These are phyloP conservation scores for Cheumatopsyche charites DNA, from an alignment of 1,140 invertebrate species.

Conservation along the genomic window DNA sequence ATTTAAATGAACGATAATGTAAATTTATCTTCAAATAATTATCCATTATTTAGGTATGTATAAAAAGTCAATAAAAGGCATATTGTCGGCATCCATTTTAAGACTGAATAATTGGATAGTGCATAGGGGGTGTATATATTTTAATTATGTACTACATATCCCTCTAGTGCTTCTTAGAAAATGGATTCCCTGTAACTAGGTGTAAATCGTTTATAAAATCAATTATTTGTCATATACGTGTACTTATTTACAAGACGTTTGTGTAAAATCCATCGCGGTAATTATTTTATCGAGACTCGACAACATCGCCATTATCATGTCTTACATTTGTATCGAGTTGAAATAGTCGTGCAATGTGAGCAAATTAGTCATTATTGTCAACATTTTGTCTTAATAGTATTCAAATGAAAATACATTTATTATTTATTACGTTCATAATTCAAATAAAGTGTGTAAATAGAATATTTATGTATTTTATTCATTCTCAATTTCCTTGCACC, in stretches of 20 bases:
- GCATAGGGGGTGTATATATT: slow-evolving; percentile 39
- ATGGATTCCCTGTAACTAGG: slow-evolving; percentile 42
- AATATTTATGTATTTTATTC: neutral
- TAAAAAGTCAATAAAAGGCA: slow-evolving; percentile 45
- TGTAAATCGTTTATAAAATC: slow-evolving; percentile 7
- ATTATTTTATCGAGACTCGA: slow-evolving; percentile 33
- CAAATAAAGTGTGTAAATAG: slow-evolving; percentile 49
- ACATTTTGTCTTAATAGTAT: slow-evolving; percentile 43
- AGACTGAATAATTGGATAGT: slow-evolving; percentile 47
- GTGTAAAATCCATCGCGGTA: slow-evolving; percentile 44
- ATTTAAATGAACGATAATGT: slow-evolving; percentile 14
- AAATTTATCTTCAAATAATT: slow-evolving; percentile 14
- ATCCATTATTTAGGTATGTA: slow-evolving; percentile 11
- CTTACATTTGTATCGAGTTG: neutral
- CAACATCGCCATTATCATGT: neutral
- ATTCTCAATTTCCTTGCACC: neutral
- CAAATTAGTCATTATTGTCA: slow-evolving; percentile 38
- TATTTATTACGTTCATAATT: slow-evolving; percentile 47
- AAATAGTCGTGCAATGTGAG: slow-evolving; percentile 20
- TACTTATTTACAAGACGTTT: slow-evolving; percentile 15
- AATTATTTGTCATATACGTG: slow-evolving; percentile 24
- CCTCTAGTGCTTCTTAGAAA: slow-evolving; percentile 46
- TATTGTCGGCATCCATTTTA: slow-evolving; percentile 48
- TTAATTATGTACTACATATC: slow-evolving; percentile 30
- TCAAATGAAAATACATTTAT: slow-evolving; percentile 37